phyloP scores from a whole-genome alignment of 2,113 vertebrate genomes.

The crab-eating macaque (Macaca fascicularis) region DNA sequence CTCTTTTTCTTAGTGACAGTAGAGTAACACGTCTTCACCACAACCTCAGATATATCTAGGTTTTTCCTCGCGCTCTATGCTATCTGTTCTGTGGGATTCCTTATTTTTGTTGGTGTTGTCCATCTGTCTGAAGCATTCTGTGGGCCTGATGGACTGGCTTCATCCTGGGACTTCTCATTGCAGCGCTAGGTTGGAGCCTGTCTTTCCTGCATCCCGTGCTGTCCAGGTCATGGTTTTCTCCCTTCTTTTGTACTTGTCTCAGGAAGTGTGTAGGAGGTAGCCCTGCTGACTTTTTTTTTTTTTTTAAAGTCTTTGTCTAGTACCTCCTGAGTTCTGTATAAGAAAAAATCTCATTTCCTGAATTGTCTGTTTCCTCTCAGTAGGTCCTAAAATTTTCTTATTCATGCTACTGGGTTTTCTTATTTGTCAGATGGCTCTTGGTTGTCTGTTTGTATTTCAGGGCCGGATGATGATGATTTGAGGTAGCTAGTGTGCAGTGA shows the following conservation, averaged over 20 bases:
- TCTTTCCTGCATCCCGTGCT: not conserved
- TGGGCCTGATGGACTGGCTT: not conserved
- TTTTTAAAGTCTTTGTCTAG: too few relatives aligned
- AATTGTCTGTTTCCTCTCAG: conserved; percentile 5
- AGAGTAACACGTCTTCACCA: not conserved
- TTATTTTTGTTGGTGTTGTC: not conserved
- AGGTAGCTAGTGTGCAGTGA: not conserved
- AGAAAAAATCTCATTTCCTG: conserved; percentile 34
- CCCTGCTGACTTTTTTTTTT: not conserved
- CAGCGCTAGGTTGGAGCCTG: not conserved
- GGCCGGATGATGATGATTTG: not conserved
- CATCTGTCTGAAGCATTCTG: not conserved
- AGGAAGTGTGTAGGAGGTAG: not conserved
- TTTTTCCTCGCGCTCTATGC: not conserved
- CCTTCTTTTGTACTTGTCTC: not conserved
- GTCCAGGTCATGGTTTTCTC: not conserved
- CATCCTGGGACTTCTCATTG: not conserved
- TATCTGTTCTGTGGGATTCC: not conserved
- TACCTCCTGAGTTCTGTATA: not conserved
- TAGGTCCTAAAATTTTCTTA: conserved; percentile 19
- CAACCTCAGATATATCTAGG: not conserved
- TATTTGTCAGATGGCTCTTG: not conserved
- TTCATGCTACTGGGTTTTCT: not conserved
- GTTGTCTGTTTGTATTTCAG: not conserved
- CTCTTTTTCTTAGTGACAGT: not conserved